Evolutionary conservation across 1,140 invertebrate species (phyloP).

Genomic region (Paralvinella palmiformis): DNA sequence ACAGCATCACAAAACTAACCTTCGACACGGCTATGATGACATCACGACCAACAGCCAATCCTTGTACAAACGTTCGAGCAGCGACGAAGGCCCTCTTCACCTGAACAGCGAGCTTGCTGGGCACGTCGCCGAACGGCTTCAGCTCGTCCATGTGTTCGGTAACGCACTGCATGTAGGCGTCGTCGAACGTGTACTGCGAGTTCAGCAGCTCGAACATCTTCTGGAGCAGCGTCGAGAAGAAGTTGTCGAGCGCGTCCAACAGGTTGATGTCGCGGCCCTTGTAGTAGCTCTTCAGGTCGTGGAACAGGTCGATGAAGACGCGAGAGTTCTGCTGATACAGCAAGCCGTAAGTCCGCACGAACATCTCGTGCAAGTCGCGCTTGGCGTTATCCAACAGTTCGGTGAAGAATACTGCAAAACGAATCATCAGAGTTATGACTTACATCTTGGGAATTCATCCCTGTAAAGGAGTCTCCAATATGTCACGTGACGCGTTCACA

Average conservation of each 20-base stretch:
- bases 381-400: constrained; percentile 75
- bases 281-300: constrained; percentile 85
- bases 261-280: constrained; percentile 65
- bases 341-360: constrained; percentile 87
- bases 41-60: constrained; percentile 73
- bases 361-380: constrained; percentile 86
- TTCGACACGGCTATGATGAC: constrained; percentile 74
- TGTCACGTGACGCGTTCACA: no score
- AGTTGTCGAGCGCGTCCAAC: constrained; percentile 78
- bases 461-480: no score
- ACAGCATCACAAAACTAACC: constrained; percentile 54
- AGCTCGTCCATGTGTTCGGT: constrained; percentile 84
- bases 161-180: constrained; percentile 74
- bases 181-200: constrained; percentile 79
- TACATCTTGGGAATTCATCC: no score
- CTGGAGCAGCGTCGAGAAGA: constrained; percentile 87
- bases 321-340: constrained; percentile 89
- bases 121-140: constrained; percentile 90
- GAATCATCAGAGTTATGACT: constrained; percentile 12
- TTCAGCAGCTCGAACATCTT: constrained; percentile 93
- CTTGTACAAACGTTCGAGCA: constrained; percentile 85
- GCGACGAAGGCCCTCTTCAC: constrained; percentile 89
- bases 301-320: constrained; percentile 87
- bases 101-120: constrained; percentile 79
- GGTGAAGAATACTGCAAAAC: constrained; percentile 72